These are phyloP conservation scores for Stegodyphus mimosarum DNA, from an alignment of 1,140 invertebrate genomes.

Conservation along the genomic window DNA sequence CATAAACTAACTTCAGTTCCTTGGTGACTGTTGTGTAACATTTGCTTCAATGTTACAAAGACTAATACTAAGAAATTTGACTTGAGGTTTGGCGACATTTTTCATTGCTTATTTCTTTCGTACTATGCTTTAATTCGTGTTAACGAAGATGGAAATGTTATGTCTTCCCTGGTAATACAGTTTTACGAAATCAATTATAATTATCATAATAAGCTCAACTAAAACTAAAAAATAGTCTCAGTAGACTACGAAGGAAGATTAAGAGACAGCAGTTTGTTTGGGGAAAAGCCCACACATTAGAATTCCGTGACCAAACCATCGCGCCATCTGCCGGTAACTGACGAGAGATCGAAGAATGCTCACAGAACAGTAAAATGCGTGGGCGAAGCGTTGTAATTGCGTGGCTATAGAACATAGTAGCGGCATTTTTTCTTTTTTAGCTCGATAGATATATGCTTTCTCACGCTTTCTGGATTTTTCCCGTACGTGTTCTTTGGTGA, in stretches of 20 bases:
- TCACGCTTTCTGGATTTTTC: slow-evolving; percentile 33
- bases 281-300: slow-evolving; percentile 45
- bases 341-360: slow-evolving; percentile 44
- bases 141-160: too few relatives aligned
- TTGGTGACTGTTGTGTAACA: too few relatives aligned
- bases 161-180: background rate
- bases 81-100: too few relatives aligned
- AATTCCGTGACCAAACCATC: slow-evolving; percentile 40
- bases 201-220: slow-evolving; percentile 43
- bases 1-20: too few relatives aligned
- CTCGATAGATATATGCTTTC: background rate
- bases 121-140: too few relatives aligned
- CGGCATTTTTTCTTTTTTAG: slow-evolving; percentile 11
- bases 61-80: too few relatives aligned
- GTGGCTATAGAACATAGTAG: slow-evolving; percentile 23
- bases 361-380: slow-evolving; percentile 13
- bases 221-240: background rate
- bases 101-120: too few relatives aligned
- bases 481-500: background rate
- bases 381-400: slow-evolving; percentile 39
- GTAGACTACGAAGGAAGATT: background rate
- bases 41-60: too few relatives aligned
- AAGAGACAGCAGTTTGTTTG: slow-evolving; percentile 22
- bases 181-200: slow-evolving; percentile 42
- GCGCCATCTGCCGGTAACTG: slow-evolving; percentile 35